Evolutionary conservation across 2,113 vertebrate species (phyloP).

Genomic region (Sylvicapra grimmia): DNA sequence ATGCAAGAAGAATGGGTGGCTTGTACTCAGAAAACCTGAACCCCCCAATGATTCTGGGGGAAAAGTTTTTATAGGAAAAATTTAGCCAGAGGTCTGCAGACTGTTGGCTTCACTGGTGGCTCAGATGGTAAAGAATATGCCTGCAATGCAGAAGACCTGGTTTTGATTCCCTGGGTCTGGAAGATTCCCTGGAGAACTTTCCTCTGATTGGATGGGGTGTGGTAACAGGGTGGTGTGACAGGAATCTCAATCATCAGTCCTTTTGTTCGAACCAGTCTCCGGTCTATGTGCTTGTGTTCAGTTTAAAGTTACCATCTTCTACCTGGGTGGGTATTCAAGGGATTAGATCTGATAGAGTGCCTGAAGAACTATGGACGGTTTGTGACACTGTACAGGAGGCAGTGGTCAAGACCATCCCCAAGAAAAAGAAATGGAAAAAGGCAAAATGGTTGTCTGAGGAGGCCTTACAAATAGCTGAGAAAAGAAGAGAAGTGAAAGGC

Average conservation of each 20-base stretch:
- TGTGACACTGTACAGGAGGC: neutral
- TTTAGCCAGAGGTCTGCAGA: rapidly evolving
- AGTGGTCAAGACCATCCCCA: neutral
- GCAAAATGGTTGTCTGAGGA: neutral
- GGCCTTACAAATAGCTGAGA: neutral
- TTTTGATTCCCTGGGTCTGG: neutral
- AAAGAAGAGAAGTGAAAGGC: neutral
- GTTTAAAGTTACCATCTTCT: neutral
- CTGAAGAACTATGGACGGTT: neutral
- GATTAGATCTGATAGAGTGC: neutral
- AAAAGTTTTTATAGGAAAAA: neutral
- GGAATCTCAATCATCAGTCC: neutral
- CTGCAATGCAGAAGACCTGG: neutral
- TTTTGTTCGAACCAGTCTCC: neutral
- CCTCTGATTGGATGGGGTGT: neutral
- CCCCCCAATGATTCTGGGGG: neutral
- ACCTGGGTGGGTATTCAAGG: neutral
- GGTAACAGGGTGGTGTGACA: neutral
- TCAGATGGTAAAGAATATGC: neutral
- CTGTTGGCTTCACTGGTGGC: neutral
- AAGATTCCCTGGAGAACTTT: neutral
- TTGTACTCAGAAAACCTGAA: neutral
- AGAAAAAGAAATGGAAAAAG: neutral
- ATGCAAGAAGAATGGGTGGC: neutral
- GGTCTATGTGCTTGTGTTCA: neutral